Evolutionary conservation across 2,888 invertebrate genomes (phyloP).

Genomic region (Drosophila kanekoi): DNA sequence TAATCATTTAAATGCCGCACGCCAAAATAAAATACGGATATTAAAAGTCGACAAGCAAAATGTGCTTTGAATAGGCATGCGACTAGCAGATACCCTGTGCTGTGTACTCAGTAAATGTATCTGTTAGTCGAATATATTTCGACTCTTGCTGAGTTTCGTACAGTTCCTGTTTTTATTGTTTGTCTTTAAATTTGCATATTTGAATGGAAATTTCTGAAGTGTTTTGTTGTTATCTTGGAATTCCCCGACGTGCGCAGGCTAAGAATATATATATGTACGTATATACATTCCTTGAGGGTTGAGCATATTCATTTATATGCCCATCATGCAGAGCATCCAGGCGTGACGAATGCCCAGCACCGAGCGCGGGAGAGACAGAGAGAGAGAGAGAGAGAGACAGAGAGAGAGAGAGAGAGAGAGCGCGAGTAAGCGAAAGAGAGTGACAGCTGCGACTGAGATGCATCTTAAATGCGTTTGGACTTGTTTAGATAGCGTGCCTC

Average conservation of each 20-base stretch:
- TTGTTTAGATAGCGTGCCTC: slow-evolving; percentile 59
- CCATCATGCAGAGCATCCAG: slow-evolving; percentile 33
- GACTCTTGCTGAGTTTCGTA: slow-evolving; percentile 4
- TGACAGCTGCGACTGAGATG: background rate
- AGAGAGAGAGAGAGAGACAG: background rate
- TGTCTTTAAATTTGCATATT: slow-evolving; percentile 44
- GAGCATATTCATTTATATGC: slow-evolving; percentile 40
- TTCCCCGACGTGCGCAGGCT: slow-evolving; percentile 25
- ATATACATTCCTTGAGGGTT: slow-evolving; percentile 35
- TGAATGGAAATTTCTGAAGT: slow-evolving; percentile 43
- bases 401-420: background rate
- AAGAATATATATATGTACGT: slow-evolving; percentile 35
- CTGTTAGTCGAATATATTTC: background rate
- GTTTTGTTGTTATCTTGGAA: slow-evolving; percentile 38
- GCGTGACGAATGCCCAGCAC: slow-evolving; percentile 31
- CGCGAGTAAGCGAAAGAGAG: background rate
- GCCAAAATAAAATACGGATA: slow-evolving; percentile 13
- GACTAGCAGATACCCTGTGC: slow-evolving; percentile 9
- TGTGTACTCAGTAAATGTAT: too few relatives aligned
- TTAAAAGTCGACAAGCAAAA: slow-evolving; percentile 8
- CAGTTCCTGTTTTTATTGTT: slow-evolving; percentile 11
- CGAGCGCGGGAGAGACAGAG: background rate
- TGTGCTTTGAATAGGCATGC: background rate
- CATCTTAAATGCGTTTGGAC: slow-evolving; percentile 20
- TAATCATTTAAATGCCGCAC: slow-evolving; percentile 27